phyloP scores from a whole-genome alignment of 1,140 invertebrate species.

The Ooceraea biroi region DNA sequence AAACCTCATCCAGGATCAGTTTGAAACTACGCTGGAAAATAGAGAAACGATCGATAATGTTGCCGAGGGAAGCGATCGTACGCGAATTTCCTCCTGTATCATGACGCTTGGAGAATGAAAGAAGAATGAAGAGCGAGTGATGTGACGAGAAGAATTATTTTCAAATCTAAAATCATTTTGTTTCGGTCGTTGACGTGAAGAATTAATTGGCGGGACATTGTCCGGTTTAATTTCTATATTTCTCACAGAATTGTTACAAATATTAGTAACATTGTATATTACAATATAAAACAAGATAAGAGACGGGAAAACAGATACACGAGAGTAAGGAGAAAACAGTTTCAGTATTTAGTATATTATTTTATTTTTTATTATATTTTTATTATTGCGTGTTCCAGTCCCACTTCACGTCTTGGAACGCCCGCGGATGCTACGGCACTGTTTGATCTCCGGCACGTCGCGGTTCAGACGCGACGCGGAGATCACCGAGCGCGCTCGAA shows the following conservation, averaged over 20 bases:
- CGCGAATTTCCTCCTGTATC: slow-evolving; percentile 9
- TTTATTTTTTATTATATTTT: background rate
- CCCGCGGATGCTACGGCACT: slow-evolving; percentile 67
- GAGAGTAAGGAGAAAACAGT: background rate
- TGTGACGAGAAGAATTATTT: background rate
- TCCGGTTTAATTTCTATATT: background rate
- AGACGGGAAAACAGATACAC: too few species aligned
- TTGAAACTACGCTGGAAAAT: too few species aligned
- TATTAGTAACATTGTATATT: background rate
- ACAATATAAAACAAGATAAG: slow-evolving; percentile 12
- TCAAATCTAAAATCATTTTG: background rate
- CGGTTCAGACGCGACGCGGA: slow-evolving; percentile 75
- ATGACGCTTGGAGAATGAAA: background rate
- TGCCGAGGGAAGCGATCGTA: slow-evolving; percentile 10
- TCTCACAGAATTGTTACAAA: background rate
- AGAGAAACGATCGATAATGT: slow-evolving; percentile 46
- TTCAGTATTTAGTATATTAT: background rate
- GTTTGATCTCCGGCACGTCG: slow-evolving; percentile 76
- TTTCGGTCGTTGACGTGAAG: background rate
- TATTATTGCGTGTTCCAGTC: background rate
- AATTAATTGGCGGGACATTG: background rate
- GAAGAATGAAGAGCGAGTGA: background rate
- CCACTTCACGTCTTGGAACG: background rate
- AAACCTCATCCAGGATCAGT: too few species aligned
- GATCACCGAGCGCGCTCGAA: slow-evolving; percentile 76